Evolutionary conservation across 2,113 vertebrate genomes (phyloP), one percentile per base, ranked within the genome.

Genomic region (Sceloporus undulatus): DNA sequence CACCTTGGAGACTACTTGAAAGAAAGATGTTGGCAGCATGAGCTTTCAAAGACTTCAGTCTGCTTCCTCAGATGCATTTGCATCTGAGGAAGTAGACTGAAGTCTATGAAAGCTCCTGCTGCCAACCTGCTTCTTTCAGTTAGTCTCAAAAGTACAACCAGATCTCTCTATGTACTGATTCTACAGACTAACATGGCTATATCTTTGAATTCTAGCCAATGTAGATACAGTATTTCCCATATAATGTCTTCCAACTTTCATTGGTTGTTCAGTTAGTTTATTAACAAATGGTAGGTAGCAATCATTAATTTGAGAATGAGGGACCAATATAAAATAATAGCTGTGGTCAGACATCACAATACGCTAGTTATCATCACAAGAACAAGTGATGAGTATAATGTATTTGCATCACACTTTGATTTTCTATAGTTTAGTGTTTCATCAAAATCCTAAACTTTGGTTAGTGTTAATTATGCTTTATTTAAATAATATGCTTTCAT

Each of bases 181-280:
- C 34, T 34, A 34, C 34, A 34, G 34, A 34, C 34, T 34, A 34
- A 34, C 34, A 34, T 34, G 34, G 34, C 34, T 34, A 34, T 34
- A 34, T 34, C 34, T 34, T 34, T 34, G 34, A 34, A 40, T 56
- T 78, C 14, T 68, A 56, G 14, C 29, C 5, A 52, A 11, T 52
- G 19, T 8, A 52, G 65, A 29, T 54, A 79, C 68, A 70, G 9
- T 13, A 68, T 85, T 85, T 80, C 59, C 23, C n/a, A 78, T 88
- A 83, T 68, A 78, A 68, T 54, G 4, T 21, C 54, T 76, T 27
- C 5, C 21, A 48, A 21, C 1, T 66, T 66, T 19, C 21, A 19
- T 73, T 80, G 66, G n/a, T 76, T 10, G 16, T 77, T 78, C 34
- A 59, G 42, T 62, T 56, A 87, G 21, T 80, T 80, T 34, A 86